Percentiles rank a stretch among this genome's conserved stretches.
Conservation (phyloP, 2,113 vertebrate genomes). For the Dasyornis broadbenti region DNA sequence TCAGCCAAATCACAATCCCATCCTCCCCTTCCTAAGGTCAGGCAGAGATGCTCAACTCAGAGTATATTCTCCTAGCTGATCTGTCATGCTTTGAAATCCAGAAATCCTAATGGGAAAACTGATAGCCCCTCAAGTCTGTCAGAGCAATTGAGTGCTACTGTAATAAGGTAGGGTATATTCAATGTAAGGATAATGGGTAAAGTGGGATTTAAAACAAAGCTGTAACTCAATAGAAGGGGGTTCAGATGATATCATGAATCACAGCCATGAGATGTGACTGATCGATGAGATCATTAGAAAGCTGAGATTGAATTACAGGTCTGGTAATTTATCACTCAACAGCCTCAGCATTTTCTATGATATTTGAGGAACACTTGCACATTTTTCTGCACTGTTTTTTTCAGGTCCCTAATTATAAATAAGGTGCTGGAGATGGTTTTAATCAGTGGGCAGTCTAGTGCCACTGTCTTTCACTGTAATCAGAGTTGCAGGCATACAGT, state of each 20-base stretch:
- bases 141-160: neutral
- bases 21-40: neutral
- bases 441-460: constrained; percentile 15
- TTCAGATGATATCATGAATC: neutral
- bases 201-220: constrained; percentile 30
- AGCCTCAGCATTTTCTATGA: neutral
- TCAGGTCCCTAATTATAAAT: constrained; percentile 6
- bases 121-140: neutral
- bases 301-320: constrained; percentile 27
- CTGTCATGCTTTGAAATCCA: neutral
- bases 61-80: neutral
- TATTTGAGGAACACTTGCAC: constrained; percentile 4
- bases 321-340: constrained; percentile 22
- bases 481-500: constrained; percentile 19
- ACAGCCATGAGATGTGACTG: constrained; percentile 28
- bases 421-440: constrained; percentile 12
- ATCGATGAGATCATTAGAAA: constrained; percentile 60
- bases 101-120: neutral
- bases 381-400: neutral
- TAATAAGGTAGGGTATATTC: constrained; percentile 13
- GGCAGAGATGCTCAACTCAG: neutral
- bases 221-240: constrained; percentile 26
- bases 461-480: constrained; percentile 30
- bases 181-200: constrained; percentile 2
- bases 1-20: neutral